phyloP scores from a whole-genome alignment of 2,888 invertebrate species.

The Chrysolina haemoptera region DNA sequence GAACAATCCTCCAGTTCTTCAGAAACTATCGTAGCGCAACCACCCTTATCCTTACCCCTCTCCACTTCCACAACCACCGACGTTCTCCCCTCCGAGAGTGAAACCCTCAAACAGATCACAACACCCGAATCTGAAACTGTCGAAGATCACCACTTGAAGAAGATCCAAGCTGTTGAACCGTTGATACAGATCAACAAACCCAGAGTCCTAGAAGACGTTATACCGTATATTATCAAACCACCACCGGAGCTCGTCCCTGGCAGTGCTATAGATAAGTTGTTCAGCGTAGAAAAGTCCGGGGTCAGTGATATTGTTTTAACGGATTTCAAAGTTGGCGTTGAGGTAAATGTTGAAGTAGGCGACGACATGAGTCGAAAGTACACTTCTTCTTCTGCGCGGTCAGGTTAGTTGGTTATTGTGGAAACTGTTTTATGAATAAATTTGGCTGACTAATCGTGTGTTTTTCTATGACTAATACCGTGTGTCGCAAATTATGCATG shows the following conservation, averaged over 20 bases:
- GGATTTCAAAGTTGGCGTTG: conserved; percentile 62
- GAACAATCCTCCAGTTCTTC: conserved; percentile 37
- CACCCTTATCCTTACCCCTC: conserved; percentile 42
- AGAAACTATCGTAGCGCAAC: conserved; percentile 37
- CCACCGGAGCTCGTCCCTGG: conserved; percentile 58
- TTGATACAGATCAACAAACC: conserved; percentile 58
- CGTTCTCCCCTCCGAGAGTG: conserved; percentile 45
- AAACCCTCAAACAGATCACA: conserved; percentile 53
- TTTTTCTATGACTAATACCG: conserved; percentile 27
- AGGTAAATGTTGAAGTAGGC: conserved; percentile 63
- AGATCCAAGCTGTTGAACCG: conserved; percentile 59
- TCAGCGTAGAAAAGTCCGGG: conserved; percentile 58
- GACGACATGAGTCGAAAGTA: conserved; percentile 65
- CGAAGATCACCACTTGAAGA: conserved; percentile 50
- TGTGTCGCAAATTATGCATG: neutral
- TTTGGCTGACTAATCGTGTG: conserved; percentile 38
- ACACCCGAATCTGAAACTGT: conserved; percentile 55
- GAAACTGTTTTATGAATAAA: conserved; percentile 38
- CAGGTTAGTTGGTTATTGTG: conserved; percentile 58
- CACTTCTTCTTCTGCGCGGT: conserved; percentile 58
- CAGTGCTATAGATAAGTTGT: conserved; percentile 60
- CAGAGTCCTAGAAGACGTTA: conserved; percentile 57
- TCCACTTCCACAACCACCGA: conserved; percentile 49
- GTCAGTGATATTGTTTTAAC: conserved; percentile 57
- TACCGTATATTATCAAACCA: conserved; percentile 57